Evolutionary conservation across 92 coral and sea anemone genomes (phyloP), one percentile per base, ranked within the genome.

Genomic region (Porites evermanni): DNA sequence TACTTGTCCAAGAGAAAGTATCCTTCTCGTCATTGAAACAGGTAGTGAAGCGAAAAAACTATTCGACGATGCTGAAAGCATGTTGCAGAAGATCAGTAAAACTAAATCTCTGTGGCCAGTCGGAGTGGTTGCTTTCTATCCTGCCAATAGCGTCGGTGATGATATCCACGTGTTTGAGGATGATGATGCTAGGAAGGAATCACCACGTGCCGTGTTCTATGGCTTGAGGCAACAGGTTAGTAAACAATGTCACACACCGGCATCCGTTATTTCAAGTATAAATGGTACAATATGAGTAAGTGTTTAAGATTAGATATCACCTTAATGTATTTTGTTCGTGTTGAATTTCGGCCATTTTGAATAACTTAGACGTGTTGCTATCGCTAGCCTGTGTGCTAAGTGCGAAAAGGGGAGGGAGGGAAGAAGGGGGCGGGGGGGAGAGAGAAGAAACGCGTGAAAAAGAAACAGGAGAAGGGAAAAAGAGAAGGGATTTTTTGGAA

Each of bases 111-210:
- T 97, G 26, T 89, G 84, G 0, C 88, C 91, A 8, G 89, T 81
- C 12, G 99, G 97, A 7, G 88, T 81, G 47, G 72, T 95, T 12
- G 98, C 97, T 6, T 97, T 97, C 79, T 92, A 75, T 72, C 98
- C 95, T 0, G 92, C 97, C 12, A 97, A 97, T 90, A 91, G 96
- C 32, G 94, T 89, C 0, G 96, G 95, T 7, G 99, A 97, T 77
- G 99, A 97, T 75, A 87, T 97, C 64, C 79, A 91, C 79, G 84
- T 97, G 67, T 97, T 81, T 75, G 93, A 84, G 24, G 89, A 79
- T 67, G 93, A 93, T 18, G 89, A 95, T 50, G 91, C 77, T 8
- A 78, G 94, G 52, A 83, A 79, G 72, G 94, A 92, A 21, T 74
- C 90, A 19, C 95, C 97, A 16, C 83, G 71, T 11, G 95, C 97